Conservation (phyloP, 2,797 vertebrate species). For the Streptopelia turtur region DNA sequence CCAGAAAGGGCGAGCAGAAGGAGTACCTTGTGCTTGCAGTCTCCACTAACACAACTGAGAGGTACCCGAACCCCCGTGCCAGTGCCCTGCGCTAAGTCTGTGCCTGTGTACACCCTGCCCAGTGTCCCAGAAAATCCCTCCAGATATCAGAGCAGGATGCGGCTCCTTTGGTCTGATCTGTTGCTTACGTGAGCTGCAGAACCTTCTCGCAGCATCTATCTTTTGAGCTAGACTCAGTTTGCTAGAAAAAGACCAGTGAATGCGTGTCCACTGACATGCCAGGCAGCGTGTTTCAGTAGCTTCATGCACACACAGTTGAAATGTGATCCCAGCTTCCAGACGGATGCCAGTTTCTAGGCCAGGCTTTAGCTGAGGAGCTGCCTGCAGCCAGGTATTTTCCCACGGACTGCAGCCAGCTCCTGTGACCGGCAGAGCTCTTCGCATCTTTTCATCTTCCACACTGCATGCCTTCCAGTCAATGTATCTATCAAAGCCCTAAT, state of each 20-base stretch:
- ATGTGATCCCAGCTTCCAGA: neutral
- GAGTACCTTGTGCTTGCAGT: neutral
- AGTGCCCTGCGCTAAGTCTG: rapidly evolving
- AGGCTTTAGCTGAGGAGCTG: neutral
- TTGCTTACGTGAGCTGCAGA: rapidly evolving
- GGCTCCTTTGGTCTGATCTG: neutral
- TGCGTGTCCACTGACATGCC: neutral
- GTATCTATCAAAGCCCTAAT: neutral
- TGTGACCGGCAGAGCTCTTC: neutral
- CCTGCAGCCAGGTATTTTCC: neutral
- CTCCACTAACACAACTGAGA: neutral
- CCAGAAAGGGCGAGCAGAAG: neutral
- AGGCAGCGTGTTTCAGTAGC: rapidly evolving
- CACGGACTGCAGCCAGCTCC: neutral
- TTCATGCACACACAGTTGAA: neutral
- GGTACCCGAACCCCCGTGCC: neutral
- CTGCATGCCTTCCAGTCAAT: neutral
- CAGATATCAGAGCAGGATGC: rapidly evolving
- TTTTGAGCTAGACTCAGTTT: neutral
- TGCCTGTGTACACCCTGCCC: neutral
- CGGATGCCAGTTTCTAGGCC: neutral
- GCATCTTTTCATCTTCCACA: neutral
- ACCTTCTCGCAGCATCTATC: neutral
- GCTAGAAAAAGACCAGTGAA: neutral
- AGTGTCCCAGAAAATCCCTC: neutral